Conservation (phyloP, 1,140 invertebrate species). For the Pseudomyrmex flavicornis region DNA sequence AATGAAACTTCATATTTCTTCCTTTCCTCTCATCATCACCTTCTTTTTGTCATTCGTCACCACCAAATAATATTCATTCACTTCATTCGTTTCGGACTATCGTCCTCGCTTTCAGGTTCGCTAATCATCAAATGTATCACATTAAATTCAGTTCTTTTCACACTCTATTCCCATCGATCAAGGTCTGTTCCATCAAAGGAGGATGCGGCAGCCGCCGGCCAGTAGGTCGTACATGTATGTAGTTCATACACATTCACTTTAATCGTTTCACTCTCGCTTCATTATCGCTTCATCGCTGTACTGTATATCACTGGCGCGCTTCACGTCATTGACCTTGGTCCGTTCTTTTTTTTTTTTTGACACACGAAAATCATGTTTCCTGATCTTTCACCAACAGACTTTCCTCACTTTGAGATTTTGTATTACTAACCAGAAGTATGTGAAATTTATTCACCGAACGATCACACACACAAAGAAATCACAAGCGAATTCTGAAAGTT, state of each 20-base stretch:
- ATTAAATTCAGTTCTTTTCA: constrained; percentile 69
- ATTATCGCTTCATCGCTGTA: constrained; percentile 68
- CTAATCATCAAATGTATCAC: constrained; percentile 75
- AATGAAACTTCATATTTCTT: constrained; percentile 32
- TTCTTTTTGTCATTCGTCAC: constrained; percentile 10
- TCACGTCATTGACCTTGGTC: constrained; percentile 62
- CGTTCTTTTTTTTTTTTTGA: constrained; percentile 7
- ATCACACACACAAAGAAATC: no score
- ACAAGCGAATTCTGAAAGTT: constrained; percentile 8
- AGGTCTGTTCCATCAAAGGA: constrained; percentile 77
- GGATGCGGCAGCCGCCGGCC: constrained; percentile 68
- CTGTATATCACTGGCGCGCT: constrained; percentile 54
- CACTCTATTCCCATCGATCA: constrained; percentile 71
- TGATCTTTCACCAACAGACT: constrained; percentile 6
- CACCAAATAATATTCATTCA: neutral
- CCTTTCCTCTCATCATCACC: constrained; percentile 1
- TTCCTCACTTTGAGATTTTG: neutral
- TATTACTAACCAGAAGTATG: no score
- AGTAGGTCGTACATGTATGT: constrained; percentile 67
- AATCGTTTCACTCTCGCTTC: constrained; percentile 62
- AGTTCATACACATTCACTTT: constrained; percentile 19
- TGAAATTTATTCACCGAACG: no score
- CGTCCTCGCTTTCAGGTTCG: constrained; percentile 70
- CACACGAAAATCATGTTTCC: constrained; percentile 5
- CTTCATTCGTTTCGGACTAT: constrained; percentile 47